Conservation (phyloP, 2,113 vertebrate species). For the Eupsittula cactorum region DNA sequence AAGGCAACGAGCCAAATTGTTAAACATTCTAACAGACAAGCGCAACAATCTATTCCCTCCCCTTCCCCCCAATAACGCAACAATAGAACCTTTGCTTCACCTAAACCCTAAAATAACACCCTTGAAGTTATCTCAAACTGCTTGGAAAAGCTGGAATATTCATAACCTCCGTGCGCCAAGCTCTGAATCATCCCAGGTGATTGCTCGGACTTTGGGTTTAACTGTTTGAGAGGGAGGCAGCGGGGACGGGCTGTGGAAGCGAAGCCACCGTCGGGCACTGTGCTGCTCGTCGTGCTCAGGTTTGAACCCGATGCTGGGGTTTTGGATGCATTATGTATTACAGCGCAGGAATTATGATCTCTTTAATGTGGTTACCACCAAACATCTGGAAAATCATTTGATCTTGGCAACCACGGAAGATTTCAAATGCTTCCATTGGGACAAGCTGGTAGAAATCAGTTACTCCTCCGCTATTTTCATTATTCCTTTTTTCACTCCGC, state of each 20-base stretch:
- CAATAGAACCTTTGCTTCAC: not conserved
- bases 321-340: not conserved
- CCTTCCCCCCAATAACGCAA: not conserved
- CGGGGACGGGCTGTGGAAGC: not conserved
- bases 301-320: not conserved
- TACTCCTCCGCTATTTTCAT: not conserved
- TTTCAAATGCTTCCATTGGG: conserved; percentile 62
- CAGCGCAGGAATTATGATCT: conserved; percentile 43
- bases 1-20: not conserved
- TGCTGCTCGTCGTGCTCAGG: not conserved
- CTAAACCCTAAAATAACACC: not conserved
- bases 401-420: conserved; percentile 70
- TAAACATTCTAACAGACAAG: not conserved
- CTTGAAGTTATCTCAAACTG: not conserved
- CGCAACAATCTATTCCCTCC: not conserved
- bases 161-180: not conserved
- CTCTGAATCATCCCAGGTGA: not conserved
- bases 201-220: not conserved
- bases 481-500: not conserved
- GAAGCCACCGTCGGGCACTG: not conserved
- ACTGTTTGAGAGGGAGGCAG: not conserved
- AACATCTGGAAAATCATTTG: conserved; percentile 77
- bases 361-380: conserved; percentile 69
- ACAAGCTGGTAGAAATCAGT: conserved; percentile 68
- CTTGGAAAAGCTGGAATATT: not conserved